Evolutionary conservation across 2,113 vertebrate species (phyloP).

Genomic region (Tachycineta bicolor): DNA sequence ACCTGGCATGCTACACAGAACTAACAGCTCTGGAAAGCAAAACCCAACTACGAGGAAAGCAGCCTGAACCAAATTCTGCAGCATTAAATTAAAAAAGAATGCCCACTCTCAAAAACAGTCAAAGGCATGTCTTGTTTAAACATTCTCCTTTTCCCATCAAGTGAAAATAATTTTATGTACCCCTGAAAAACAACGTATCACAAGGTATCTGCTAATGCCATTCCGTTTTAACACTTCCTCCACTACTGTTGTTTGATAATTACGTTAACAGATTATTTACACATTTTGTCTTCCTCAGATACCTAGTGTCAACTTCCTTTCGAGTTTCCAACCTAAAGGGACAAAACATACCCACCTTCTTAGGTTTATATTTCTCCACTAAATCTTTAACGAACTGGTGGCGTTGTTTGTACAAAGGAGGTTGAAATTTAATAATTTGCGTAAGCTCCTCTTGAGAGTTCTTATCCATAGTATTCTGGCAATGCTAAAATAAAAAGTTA

Average conservation of each 20-base stretch:
- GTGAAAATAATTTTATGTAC: not conserved
- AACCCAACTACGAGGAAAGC: not conserved
- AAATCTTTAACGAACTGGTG: constrained; percentile 86
- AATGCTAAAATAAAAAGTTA: not conserved
- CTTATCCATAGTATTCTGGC: constrained; percentile 8
- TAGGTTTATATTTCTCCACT: constrained; percentile 78
- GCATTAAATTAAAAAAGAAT: not conserved
- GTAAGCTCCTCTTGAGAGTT: constrained; percentile 11
- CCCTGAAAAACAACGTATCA: not conserved
- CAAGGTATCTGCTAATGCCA: not conserved
- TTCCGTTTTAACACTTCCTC: not conserved
- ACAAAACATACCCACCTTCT: constrained; percentile 80
- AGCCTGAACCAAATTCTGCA: not conserved
- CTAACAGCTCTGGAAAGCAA: not conserved
- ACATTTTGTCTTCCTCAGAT: not conserved
- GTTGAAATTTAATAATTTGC: constrained; percentile 75
- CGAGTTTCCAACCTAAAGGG: not conserved
- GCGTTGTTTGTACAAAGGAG: constrained; percentile 85
- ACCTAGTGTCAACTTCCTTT: not conserved
- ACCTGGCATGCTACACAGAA: fast-evolving
- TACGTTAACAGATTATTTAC: not conserved
- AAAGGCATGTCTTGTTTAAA: not conserved
- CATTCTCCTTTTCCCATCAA: not conserved
- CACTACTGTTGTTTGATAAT: not conserved
- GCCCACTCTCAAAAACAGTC: not conserved